A percentile compares a stretch with the other conserved stretches of the same genome.
Evolutionary conservation across 1,140 invertebrate genomes (phyloP).

Genomic region (Mylabris phalerata): DNA sequence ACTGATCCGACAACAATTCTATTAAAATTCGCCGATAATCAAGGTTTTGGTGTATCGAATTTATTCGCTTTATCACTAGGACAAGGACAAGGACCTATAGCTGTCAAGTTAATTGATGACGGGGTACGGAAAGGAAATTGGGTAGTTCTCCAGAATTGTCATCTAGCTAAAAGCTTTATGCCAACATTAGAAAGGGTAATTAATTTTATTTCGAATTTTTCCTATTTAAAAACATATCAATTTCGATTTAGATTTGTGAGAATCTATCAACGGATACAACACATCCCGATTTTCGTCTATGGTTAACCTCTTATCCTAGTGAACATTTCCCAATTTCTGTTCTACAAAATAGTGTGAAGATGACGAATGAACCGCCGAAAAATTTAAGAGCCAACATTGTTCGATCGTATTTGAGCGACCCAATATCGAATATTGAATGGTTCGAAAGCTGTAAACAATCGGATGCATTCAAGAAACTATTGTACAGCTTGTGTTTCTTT

Average conservation of each 20-base stretch:
- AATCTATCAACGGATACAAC: conserved; percentile 70
- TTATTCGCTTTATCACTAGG: conserved; percentile 86
- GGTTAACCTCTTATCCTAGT: conserved; percentile 90
- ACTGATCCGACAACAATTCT: conserved; percentile 62
- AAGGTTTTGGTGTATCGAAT: conserved; percentile 50
- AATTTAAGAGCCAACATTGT: conserved; percentile 81
- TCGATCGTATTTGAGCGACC: conserved; percentile 75
- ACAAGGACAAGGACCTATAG: conserved; percentile 83
- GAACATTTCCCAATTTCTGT: conserved; percentile 79
- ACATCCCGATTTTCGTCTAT: conserved; percentile 68
- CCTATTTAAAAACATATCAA: no score
- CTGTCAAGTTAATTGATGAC: conserved; percentile 68
- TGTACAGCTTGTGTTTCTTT: conserved; percentile 89
- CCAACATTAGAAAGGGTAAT: conserved; percentile 55
- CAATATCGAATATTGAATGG: conserved; percentile 64
- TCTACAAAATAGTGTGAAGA: conserved; percentile 85
- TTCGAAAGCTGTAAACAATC: conserved; percentile 62
- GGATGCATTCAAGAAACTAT: conserved; percentile 67
- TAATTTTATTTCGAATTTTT: no score
- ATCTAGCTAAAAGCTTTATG: conserved; percentile 89
- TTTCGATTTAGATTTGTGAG: conserved; percentile 54
- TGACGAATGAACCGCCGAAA: conserved; percentile 89
- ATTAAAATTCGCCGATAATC: conserved; percentile 58
- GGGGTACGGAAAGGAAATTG: conserved; percentile 72
- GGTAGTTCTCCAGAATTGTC: conserved; percentile 93